Base-by-base conservation (phyloP, 2,797 vertebrate genomes). In the Anguilla megastoma region DNA sequence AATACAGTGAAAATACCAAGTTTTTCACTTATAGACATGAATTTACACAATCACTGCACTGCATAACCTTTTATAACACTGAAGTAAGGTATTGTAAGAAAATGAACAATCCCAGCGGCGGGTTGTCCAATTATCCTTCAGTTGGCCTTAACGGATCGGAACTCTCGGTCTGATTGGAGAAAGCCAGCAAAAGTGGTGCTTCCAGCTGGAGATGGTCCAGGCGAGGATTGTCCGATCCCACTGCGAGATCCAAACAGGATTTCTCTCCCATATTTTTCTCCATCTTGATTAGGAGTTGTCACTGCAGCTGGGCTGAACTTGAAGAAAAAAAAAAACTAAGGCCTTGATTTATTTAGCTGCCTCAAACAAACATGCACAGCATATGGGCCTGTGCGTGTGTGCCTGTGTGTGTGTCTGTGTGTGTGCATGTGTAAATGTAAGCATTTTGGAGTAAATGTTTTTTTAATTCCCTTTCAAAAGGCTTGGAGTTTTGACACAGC, bases 401-500 rank as follows among this genome's bases (percentile, higher is more conserved):
- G 71, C 16, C 6, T 33, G 10, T 76, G 71, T 33, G 71, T 60
- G 58, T 60, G 18, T 60, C 1, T 60, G 16, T 16, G 58, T 18
- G 3, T 52, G 50, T 5, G 48, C 50, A 41, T 41, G 36, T 41
- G 36, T 3, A 41, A 41, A 41, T 41, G 36, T 41, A 41, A 41
- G 36, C 36, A 41, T 41, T 41, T 41, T 41, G 36, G 36, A 41
- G 36, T 41, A 41, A 41, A 41, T 41, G 36, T 41, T 45, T 79
- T 27, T 80, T 74, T 58, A 63, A 21, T 16, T 60, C 86, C 24
- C n/a, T 27, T 41, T 21, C 41, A 87, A 87, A 33, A 54, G 58
- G 60, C 89, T 89, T 92, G 88, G 90, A 91, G 90, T 93, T 94
- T 92, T 85, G 91, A 87, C 91, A 90, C 87, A 90, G 91, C 91